Conservation (phyloP, 2,888 invertebrate species). For the Athalia cordata region DNA sequence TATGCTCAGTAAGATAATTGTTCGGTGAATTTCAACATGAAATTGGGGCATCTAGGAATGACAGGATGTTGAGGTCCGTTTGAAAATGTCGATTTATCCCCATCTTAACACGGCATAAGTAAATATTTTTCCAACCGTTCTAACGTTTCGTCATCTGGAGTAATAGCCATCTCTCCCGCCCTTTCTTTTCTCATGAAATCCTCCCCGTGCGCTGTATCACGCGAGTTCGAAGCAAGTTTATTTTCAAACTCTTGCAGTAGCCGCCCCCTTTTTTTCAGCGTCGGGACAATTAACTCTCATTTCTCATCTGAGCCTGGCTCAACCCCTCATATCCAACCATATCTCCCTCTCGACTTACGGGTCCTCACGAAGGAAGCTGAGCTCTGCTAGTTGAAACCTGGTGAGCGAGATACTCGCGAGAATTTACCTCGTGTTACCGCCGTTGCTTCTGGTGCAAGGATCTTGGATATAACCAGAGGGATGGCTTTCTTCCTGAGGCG, state of each 20-base stretch:
- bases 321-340: conserved; percentile 19
- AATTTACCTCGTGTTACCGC: too few species aligned
- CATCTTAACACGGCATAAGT: conserved; percentile 1
- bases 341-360: conserved; percentile 24
- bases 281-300: conserved; percentile 44
- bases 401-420: conserved; percentile 30
- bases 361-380: conserved; percentile 35
- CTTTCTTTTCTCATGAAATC: neutral
- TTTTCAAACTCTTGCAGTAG: conserved; percentile 33
- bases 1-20: too few species aligned
- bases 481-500: conserved; percentile 18
- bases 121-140: conserved; percentile 1
- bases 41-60: neutral
- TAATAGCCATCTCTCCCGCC: conserved; percentile 13
- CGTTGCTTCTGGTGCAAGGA: conserved; percentile 17
- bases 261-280: conserved; percentile 12
- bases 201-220: neutral
- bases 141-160: conserved; percentile 3
- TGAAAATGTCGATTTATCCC: conserved; percentile 19
- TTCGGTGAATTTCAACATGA: neutral
- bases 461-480: conserved; percentile 29
- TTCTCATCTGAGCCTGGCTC: conserved; percentile 42
- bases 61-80: neutral
- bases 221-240: conserved; percentile 38
- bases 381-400: conserved; percentile 18